Conservation (phyloP, 2,113 vertebrate genomes). For the Aramus guarauna region DNA sequence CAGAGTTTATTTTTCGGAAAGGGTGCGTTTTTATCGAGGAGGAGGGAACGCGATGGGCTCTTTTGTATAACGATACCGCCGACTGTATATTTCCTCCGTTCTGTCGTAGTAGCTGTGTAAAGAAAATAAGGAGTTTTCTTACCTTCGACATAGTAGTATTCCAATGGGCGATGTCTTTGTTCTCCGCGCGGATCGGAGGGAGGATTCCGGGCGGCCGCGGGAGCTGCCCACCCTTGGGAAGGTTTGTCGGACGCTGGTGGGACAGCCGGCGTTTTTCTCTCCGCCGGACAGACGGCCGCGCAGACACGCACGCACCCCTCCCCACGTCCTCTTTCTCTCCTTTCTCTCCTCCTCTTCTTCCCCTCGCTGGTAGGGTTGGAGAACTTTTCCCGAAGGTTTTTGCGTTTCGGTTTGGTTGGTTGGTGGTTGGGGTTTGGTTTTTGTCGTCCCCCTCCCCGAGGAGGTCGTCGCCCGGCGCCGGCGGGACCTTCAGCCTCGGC, state of each 20-base stretch:
- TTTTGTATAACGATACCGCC: conserved; percentile 36
- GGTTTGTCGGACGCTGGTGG: background rate
- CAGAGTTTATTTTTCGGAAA: conserved; percentile 40
- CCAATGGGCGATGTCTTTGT: background rate
- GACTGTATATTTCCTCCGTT: conserved; percentile 60
- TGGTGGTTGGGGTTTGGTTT: too few species aligned
- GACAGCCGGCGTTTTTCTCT: background rate
- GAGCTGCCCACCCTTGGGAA: background rate
- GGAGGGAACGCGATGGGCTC: background rate
- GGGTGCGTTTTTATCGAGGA: background rate
- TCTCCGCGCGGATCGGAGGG: background rate
- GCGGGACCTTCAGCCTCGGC: background rate
- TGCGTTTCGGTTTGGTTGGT: too few species aligned
- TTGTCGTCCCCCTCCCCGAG: too few species aligned
- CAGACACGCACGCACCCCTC: background rate
- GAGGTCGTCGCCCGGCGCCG: background rate
- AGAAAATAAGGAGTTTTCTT: conserved; percentile 40
- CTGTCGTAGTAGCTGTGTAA: conserved; percentile 7
- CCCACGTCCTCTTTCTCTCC: background rate
- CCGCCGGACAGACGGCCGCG: background rate
- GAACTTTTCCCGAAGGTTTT: background rate
- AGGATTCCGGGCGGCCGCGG: background rate
- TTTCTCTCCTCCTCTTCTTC: background rate
- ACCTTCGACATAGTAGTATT: background rate
- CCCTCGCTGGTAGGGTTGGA: background rate